Base-by-base conservation (phyloP, 2,113 vertebrate genomes). In the Python bivittatus region DNA sequence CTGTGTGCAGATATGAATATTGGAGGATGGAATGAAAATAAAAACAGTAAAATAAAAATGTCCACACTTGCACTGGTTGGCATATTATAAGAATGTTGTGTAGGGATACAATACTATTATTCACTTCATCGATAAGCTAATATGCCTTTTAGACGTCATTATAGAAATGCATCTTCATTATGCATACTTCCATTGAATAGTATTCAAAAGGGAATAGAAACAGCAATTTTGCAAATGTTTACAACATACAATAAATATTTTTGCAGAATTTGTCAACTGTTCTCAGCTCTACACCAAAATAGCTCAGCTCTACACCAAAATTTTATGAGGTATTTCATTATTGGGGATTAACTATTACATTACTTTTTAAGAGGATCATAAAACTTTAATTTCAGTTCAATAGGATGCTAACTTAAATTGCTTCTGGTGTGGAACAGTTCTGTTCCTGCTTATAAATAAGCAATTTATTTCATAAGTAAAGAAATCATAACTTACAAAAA, bases 371-470 rank as follows among this genome's bases (percentile, higher is more conserved):
- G 96, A 92, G 87, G 93, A 96, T 93, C 79, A 93, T 97, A 96
- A 97, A 97, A 97, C 96, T 95, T 96, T 97, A 96, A 97, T 97
- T 97, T 95, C n/a, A 94, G 42, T 94, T 96, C 93, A 94, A 58
- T 97, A 92, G 52, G 86, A 93, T 94, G 42, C 60, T 88, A 84
- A 92, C 61, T 93, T 93, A 95, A 96, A 97, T 95, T 96, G 92
- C 87, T 96, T 97, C 96, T 95, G 92, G 42, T 96, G 89, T 94
- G 33, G 96, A 96, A 95, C 0, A 60, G 90, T 94, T 97, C 89
- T 93, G 93, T 95, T 96, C 91, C 91, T 95, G 94, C 3, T n/a
- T 94, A 92, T 84, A 85, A 95, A 95, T 90, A 93, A 68, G 20
- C 58, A 89, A 93, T 95, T 96, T 96, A 42, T 95, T 95, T 91